Conservation (phyloP, 2,113 vertebrate genomes). For the Harpagus bidentatus region DNA sequence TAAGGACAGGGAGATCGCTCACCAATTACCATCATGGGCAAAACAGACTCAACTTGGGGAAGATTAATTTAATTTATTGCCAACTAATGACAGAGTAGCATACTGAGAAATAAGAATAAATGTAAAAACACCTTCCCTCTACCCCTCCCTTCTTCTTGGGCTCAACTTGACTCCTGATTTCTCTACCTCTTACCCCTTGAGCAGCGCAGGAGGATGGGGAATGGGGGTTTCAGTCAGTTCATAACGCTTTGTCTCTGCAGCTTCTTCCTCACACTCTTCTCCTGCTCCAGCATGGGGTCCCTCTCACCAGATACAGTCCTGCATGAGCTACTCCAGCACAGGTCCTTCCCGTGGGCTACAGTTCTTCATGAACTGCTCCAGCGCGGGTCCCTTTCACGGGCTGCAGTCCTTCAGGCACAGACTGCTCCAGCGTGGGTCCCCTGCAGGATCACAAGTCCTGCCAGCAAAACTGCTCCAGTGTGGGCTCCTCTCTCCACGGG, state of each 20-base stretch:
- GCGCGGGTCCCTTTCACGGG: rapidly evolving
- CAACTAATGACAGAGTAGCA: not conserved
- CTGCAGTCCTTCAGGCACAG: not conserved
- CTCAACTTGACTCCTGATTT: not conserved
- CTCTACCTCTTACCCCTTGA: not conserved
- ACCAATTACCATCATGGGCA: rapidly evolving
- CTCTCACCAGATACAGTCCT: not conserved
- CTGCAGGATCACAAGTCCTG: too few species aligned
- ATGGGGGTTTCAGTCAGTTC: not conserved
- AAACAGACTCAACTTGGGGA: not conserved
- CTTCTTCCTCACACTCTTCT: not conserved
- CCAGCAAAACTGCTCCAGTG: not conserved
- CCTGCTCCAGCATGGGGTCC: not conserved
- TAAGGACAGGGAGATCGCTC: not conserved
- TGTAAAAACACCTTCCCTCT: not conserved
- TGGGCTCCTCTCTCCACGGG: not conserved
- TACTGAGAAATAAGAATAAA: not conserved
- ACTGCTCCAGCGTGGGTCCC: not conserved
- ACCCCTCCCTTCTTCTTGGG: not conserved
- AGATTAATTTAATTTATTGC: not conserved
- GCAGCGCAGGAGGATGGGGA: not conserved
- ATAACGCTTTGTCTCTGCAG: not conserved
- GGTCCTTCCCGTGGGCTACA: not conserved
- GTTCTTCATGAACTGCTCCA: not conserved
- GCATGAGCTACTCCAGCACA: not conserved